Evolutionary conservation across 2,113 vertebrate species (phyloP).

Genomic region (Apaloderma vittatum): DNA sequence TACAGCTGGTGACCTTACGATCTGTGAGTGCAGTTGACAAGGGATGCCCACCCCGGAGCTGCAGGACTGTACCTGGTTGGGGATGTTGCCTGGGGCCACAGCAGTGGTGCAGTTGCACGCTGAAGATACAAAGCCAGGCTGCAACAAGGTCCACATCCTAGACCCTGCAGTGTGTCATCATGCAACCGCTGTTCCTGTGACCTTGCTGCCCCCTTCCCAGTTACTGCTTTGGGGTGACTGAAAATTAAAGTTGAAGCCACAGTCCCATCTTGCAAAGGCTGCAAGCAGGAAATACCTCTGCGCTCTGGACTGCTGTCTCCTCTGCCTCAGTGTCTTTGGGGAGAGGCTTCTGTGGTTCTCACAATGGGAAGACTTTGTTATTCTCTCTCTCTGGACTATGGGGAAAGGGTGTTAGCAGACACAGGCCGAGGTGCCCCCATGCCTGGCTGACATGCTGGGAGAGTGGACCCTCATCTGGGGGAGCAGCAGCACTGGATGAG

Average conservation of each 20-base stretch:
- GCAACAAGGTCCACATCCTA: rapidly evolving
- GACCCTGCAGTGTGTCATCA: neutral
- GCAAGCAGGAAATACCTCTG: neutral
- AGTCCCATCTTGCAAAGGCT: neutral
- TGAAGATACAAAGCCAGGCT: neutral
- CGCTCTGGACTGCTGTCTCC: neutral
- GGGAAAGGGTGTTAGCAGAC: neutral
- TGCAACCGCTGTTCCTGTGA: neutral
- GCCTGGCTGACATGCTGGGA: neutral
- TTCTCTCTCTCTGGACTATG: neutral
- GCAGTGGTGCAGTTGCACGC: neutral
- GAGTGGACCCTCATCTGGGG: neutral
- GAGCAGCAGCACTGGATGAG: neutral
- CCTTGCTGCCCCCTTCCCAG: neutral
- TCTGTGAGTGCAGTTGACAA: neutral
- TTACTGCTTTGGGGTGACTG: neutral
- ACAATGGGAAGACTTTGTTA: neutral
- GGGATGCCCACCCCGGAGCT: neutral
- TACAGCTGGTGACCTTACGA: neutral
- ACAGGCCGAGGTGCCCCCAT: neutral
- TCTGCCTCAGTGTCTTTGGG: neutral
- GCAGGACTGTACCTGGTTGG: neutral
- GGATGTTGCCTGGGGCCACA: neutral
- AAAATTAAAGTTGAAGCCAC: neutral
- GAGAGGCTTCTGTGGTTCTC: neutral